Base-by-base conservation (phyloP, 2,888 invertebrate species). In the Acanthopleura granulata region DNA sequence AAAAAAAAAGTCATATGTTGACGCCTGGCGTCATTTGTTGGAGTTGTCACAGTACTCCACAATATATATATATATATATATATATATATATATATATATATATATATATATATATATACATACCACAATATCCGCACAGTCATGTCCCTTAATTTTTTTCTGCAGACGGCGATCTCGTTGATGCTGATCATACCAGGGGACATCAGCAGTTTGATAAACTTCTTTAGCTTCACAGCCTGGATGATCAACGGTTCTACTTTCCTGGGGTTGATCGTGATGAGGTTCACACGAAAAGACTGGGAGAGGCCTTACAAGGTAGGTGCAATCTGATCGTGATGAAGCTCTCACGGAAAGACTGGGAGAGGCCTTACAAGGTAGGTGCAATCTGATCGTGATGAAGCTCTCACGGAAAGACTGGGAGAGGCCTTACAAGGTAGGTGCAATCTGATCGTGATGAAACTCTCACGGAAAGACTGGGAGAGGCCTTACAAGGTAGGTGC, bases 211-310 rank as follows among this genome's bases (percentile, higher is more conserved):
- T 92, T 98, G 88, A 98, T 98, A 87, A 97, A 98, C 91, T 98
- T 98, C 93, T 98, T 98, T 93, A 97, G 97, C 89, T 98, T 98
- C 92, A 97, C 98, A 72, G 97, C 97, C 49, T 98, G 98, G 98
- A 95, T 98, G 86, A 98, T 98, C 92, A 98, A 98, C 90, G 98
- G 98, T 30, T 95, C 96, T 82, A 94, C 97, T 70, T 97, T 97
- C 95, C 89, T 96, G 79, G 96, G 97, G 14, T 93, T 98, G 75
- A 94, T 98, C 87, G 95, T 97, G 78, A 96, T 97, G 95, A 93
- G 97, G 88, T 71, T 71, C 94, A 95, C 91, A 81, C 79, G 62
- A 95, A 96, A 91, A 94, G 95, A 90, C 95, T 95, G 80, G 93
- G 97, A 91, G 97, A 97, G 78, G 97, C 97, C 90, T 97, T 96